These are phyloP conservation scores for Phymanthus crucifer DNA, from an alignment of 92 coral and sea anemone species.

Conservation along the genomic window DNA sequence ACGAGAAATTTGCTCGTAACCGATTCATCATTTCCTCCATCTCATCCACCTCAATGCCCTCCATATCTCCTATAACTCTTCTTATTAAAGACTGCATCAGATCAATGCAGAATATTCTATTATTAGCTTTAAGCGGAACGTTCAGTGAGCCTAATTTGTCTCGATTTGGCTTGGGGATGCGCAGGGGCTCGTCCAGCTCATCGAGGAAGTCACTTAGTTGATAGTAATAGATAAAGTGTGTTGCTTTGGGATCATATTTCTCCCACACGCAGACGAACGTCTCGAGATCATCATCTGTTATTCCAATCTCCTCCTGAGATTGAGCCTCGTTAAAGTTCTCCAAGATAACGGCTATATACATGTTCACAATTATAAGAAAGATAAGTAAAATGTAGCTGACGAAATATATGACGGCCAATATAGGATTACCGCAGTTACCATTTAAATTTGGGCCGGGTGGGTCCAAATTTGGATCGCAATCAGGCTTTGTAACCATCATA, in stretches of 20 bases:
- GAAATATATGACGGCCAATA: slow-evolving; percentile 90
- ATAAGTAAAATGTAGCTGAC: slow-evolving; percentile 89
- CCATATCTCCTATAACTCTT: slow-evolving; percentile 83
- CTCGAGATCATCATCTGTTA: slow-evolving; percentile 95
- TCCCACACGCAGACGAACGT: slow-evolving; percentile 92
- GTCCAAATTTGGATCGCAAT: slow-evolving; percentile 50
- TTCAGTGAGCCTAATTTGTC: slow-evolving; percentile 67
- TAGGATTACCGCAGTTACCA: slow-evolving; percentile 88
- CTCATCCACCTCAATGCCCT: slow-evolving; percentile 83
- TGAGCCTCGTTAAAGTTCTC: slow-evolving; percentile 99
- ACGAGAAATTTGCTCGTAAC: slow-evolving; percentile 71
- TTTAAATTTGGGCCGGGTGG: slow-evolving; percentile 41
- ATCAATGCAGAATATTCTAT: slow-evolving; percentile 80
- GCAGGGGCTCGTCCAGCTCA: slow-evolving; percentile 89
- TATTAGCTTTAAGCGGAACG: slow-evolving; percentile 80
- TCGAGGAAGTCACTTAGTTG: slow-evolving; percentile 90
- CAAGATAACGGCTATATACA: slow-evolving; percentile 99
- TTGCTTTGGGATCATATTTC: slow-evolving; percentile 79
- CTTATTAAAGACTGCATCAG: slow-evolving; percentile 85
- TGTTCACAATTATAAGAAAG: slow-evolving; percentile 89
- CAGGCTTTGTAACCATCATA: slow-evolving; percentile 78
- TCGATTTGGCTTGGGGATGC: slow-evolving; percentile 89
- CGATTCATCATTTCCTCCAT: slow-evolving; percentile 71
- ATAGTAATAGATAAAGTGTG: slow-evolving; percentile 74
- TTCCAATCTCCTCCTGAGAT: slow-evolving; percentile 94